Base-by-base conservation (phyloP, 2,797 vertebrate species). In the Schizopygopsis malacanthus region DNA sequence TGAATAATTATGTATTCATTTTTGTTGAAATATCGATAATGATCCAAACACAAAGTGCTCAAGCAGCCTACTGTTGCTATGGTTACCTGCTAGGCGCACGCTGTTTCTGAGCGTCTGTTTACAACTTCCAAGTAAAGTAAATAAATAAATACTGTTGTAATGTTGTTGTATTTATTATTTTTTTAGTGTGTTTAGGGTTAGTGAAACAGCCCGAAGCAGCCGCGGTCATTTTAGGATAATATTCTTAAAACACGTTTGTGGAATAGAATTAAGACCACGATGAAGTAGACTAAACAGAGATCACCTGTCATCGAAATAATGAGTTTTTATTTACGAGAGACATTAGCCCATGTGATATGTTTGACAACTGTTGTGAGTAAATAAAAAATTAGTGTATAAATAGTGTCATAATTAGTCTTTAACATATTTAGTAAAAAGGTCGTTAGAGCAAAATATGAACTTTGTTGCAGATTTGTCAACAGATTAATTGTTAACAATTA, bases 21-120 rank as follows among this genome's bases (percentile, higher is more conserved):
- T 22, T 10, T 56, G 15, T 37, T 77, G 8, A 77, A 16, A 61
- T 22, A 39, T 16, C 39, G 9, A 63, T 79, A 63, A 28, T 63
- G 41, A 45, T 59, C n/a, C n/a, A 45, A 41, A 59, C 3, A 13
- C 33, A 56, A 56, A 76, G 47, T 56, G 6, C 33, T n/a, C 76
- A 43, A 61, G 39, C 54, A n/a, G 22, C 12, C 76, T 18, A 6
- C n/a, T 63, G 77, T 79, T 79, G 77, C 77, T 63, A 79, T 79
- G 77, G 77, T 79, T 79, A 63, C 77, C 77, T 63, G 54, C 20
- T 39, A 56, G 37, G 12, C 37, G 7, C 59, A 59, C 18, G 12
- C 72, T 5, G 10, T 52, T 43, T 45, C 7, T 20, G 12, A 63
- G 37, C 37, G 54, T 56, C 75, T 77, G 75, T 79, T 79, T 63